These are phyloP conservation scores for Andrena dorsata DNA, from an alignment of 2,888 invertebrate genomes.

Conservation along the genomic window DNA sequence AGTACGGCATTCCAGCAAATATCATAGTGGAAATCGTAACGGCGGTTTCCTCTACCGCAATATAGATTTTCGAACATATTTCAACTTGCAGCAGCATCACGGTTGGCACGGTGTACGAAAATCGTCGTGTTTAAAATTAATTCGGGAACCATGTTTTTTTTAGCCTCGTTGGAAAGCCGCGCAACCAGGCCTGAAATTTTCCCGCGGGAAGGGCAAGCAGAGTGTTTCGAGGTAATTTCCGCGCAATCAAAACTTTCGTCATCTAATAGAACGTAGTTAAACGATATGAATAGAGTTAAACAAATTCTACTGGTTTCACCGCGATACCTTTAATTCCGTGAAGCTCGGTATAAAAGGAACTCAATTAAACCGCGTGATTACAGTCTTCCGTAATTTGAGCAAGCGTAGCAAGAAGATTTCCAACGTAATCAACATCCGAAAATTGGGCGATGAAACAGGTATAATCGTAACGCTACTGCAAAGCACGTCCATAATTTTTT, in stretches of 20 bases:
- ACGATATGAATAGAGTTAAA: constrained; percentile 2
- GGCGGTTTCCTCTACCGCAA: background rate
- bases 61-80: background rate
- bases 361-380: background rate
- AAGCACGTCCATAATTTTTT: background rate
- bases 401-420: background rate
- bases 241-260: constrained; percentile 12
- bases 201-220: background rate
- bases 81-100: background rate
- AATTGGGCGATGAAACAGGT: background rate
- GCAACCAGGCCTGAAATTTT: constrained; percentile 3
- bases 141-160: background rate
- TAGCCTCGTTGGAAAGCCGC: background rate
- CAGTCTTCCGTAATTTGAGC: background rate
- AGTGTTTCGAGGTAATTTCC: constrained; percentile 9
- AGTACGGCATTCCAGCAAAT: background rate
- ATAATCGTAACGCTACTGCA: background rate
- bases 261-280: constrained; percentile 32
- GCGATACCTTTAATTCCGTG: background rate
- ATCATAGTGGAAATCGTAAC: background rate
- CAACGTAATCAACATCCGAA: background rate
- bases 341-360: background rate
- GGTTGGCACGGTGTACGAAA: no score
- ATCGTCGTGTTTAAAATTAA: background rate
- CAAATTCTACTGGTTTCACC: background rate